Base-by-base conservation (phyloP, 92 coral and sea anemone species). In the Zoanthus solanderi region DNA sequence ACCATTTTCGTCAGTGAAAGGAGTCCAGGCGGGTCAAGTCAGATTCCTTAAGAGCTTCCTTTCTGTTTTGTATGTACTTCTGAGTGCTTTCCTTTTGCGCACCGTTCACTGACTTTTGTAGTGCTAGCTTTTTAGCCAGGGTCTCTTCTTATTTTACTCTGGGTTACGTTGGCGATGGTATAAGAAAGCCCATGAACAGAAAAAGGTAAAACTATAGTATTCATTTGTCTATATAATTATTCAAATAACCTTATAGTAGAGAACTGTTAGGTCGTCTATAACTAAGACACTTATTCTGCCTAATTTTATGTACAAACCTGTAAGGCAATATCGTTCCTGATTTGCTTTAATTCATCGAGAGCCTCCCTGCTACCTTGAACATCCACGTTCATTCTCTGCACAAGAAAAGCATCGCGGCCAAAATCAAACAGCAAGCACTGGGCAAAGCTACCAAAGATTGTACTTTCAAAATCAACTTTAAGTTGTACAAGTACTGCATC, bases 341-440 rank as follows among this genome's bases (percentile, higher is more conserved):
- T 80, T 32, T 18, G 57, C 30, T 80, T 28, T 50, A 80, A 57
- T 37, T 80, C 84, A 18, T 44, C 45, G 6, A 80, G 57, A 30
- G 72, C 84, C 37, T 61, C 84, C 3, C 34, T 44, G 31, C 84
- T 80, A 34, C 85, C 76, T 29, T 84, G 91, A 45, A 94, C 80
- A 53, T 92, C 94, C 1, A 92, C 92, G 67, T 76, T 87, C 77
- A 94, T 73, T 6, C 79, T 76, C 72, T 79, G 84, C 13, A 77
- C 82, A 30, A 80, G 72, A 72, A 37, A 85, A 4, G 76, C 66
- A 53, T 78, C 80, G 47, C 66, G 78, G 30, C 93, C 96, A 88
- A 94, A 94, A 76, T 92, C 92, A 72, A 94, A 89, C 73, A 78
- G 75, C 2, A 94, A 78, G 65, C 88, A 79, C 82, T 94, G 96